A percentile compares a stretch with the other conserved stretches of the same genome.
Conservation (phyloP, 2,113 vertebrate species). For the Mugil cephalus region DNA sequence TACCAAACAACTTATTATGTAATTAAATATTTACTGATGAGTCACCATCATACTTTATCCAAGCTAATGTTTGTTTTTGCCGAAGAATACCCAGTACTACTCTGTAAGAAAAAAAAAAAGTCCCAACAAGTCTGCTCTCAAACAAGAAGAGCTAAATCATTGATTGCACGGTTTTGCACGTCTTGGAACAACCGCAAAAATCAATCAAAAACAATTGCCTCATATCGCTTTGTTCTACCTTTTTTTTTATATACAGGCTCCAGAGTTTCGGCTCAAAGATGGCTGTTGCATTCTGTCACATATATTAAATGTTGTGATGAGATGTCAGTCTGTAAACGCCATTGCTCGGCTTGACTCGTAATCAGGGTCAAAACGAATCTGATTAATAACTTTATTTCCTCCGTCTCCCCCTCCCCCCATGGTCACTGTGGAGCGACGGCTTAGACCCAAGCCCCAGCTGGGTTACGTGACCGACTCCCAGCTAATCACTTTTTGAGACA, state of each 20-base stretch:
- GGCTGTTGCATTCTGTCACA: slow-evolving; percentile 37
- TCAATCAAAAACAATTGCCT: slow-evolving; percentile 51
- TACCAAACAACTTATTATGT: too few relatives aligned
- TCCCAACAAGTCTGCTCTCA: neutral
- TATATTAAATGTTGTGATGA: slow-evolving; percentile 28
- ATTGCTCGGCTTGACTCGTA: slow-evolving; percentile 50
- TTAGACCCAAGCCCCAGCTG: slow-evolving; percentile 55
- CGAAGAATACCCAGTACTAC: too few relatives aligned
- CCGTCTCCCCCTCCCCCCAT: slow-evolving; percentile 37
- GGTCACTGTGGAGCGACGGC: slow-evolving; percentile 49
- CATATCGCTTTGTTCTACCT: slow-evolving; percentile 45
- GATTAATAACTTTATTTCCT: slow-evolving; percentile 46
- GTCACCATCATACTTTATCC: too few relatives aligned
- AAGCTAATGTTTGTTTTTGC: too few relatives aligned
- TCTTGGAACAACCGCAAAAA: slow-evolving; percentile 56
- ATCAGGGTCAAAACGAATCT: slow-evolving; percentile 58
- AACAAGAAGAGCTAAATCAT: slow-evolving; percentile 47
- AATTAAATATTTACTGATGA: too few relatives aligned
- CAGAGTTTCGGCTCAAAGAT: slow-evolving; percentile 15
- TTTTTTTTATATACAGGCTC: slow-evolving; percentile 12
- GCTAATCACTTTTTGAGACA: slow-evolving; percentile 69
- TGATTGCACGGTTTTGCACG: slow-evolving; percentile 37
- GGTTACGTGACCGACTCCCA: slow-evolving; percentile 47
- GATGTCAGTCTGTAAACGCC: slow-evolving; percentile 42
- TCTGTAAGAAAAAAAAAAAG: slow-evolving; percentile 7